These are phyloP conservation scores for Meganola albula DNA, from an alignment of 2,888 invertebrate genomes.

Conservation along the genomic window DNA sequence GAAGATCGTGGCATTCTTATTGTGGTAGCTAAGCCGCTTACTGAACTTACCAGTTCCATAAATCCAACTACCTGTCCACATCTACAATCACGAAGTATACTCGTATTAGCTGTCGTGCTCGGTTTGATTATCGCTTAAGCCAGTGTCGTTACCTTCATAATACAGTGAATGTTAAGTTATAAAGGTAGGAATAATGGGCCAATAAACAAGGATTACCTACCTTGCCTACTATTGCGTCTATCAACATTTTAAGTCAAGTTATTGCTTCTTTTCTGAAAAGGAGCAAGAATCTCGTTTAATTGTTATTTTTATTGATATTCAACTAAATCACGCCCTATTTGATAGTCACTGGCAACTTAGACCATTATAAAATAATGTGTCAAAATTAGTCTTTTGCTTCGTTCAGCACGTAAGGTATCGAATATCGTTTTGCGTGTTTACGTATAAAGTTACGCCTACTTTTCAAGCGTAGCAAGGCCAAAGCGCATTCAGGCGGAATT, in stretches of 20 bases:
- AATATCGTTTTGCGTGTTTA: slow-evolving; percentile 55
- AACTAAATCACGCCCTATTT: too few species aligned
- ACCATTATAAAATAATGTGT: slow-evolving; percentile 28
- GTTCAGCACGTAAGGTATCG: slow-evolving; percentile 46
- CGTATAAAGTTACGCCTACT: slow-evolving; percentile 54
- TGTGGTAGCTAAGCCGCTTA: slow-evolving; percentile 66
- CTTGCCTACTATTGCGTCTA: too few species aligned
- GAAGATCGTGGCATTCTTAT: slow-evolving; percentile 53
- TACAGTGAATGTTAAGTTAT: too few species aligned
- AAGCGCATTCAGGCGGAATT: slow-evolving; percentile 51
- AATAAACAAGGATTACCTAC: too few species aligned
- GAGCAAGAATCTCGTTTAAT: too few species aligned
- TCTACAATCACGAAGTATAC: slow-evolving; percentile 16
- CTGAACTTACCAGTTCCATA: slow-evolving; percentile 63
- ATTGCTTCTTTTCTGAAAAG: too few species aligned
- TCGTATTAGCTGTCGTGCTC: slow-evolving; percentile 15
- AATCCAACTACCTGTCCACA: slow-evolving; percentile 39
- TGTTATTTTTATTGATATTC: too few species aligned
- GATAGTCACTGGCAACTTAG: too few species aligned
- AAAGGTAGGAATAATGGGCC: too few species aligned
- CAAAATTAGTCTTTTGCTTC: slow-evolving; percentile 40
- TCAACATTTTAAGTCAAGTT: too few species aligned
- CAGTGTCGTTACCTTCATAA: slow-evolving; percentile 15
- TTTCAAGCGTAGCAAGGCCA: slow-evolving; percentile 37
- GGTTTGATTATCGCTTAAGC: slow-evolving; percentile 21